phyloP scores from a whole-genome alignment of 2,797 vertebrate genomes.

The Smutsia temminckii region DNA sequence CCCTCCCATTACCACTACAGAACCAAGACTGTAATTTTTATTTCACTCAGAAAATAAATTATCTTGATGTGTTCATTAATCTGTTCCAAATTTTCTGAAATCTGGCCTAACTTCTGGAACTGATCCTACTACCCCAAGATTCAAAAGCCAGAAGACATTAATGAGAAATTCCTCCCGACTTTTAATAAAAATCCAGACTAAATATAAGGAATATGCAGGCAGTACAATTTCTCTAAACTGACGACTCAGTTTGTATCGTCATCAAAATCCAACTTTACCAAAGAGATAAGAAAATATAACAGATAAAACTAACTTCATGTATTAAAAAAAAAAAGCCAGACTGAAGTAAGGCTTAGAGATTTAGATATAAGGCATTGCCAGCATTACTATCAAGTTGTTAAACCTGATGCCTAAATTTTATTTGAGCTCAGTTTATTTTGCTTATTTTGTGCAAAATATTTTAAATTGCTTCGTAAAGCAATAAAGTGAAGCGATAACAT shows the following conservation, averaged over 20 bases:
- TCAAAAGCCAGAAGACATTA: constrained; percentile 18
- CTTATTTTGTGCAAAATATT: constrained; percentile 67
- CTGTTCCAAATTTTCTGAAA: constrained; percentile 48
- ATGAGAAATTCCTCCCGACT: constrained; percentile 6
- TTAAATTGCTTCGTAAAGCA: constrained; percentile 50
- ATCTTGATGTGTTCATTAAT: constrained; percentile 67
- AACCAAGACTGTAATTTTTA: constrained; percentile 74
- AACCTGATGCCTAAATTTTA: background rate
- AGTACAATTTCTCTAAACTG: background rate
- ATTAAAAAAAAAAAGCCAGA: background rate
- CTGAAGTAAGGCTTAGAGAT: background rate
- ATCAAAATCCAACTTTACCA: constrained; percentile 41
- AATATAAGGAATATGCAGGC: background rate
- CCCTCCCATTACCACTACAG: background rate
- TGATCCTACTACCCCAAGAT: background rate
- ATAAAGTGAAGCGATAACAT: constrained; percentile 59
- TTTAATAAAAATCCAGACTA: constrained; percentile 16
- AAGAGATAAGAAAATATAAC: background rate
- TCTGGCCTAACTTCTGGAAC: background rate
- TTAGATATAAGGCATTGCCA: background rate
- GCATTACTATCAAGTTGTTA: background rate
- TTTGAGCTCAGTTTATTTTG: constrained; percentile 16
- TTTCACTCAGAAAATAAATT: constrained; percentile 75
- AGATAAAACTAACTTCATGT: background rate
- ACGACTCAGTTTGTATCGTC: background rate